Conservation (phyloP, 2,113 vertebrate genomes). For the Copsychus sechellarum region DNA sequence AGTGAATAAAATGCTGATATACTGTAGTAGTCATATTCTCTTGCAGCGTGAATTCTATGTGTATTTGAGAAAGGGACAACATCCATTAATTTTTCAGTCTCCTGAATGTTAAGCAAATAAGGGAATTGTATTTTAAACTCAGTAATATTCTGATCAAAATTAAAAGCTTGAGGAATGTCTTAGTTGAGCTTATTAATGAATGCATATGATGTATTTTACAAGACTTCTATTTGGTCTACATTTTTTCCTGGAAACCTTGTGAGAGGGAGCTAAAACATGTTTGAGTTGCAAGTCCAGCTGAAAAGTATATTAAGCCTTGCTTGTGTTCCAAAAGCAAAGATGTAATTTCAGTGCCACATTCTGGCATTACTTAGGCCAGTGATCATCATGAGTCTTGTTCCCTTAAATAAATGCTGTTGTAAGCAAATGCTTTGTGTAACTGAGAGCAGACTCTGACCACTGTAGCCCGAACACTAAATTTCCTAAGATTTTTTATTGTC, state of each 20-base stretch:
- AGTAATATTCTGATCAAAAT: background rate
- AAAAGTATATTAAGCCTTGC: background rate
- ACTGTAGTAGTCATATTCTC: background rate
- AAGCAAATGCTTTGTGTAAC: background rate
- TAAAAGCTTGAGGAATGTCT: background rate
- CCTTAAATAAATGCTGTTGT: background rate
- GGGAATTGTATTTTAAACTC: background rate
- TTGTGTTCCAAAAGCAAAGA: background rate
- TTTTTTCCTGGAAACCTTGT: background rate
- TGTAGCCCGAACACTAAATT: background rate
- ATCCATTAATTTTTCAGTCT: background rate
- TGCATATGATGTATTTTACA: background rate
- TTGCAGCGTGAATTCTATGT: slow-evolving; percentile 8
- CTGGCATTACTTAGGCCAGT: background rate
- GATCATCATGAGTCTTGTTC: background rate
- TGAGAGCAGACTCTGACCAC: background rate
- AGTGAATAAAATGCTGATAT: slow-evolving; percentile 61
- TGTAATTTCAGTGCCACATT: background rate
- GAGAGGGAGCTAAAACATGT: background rate
- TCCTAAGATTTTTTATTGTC: background rate
- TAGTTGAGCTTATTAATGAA: background rate
- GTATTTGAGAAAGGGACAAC: background rate
- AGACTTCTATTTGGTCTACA: background rate
- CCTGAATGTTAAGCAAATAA: background rate
- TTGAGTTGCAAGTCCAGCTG: background rate